A percentile compares a stretch with the other conserved stretches of the same genome.
Conservation (phyloP, 2,113 vertebrate genomes). For the Trachemys scripta region DNA sequence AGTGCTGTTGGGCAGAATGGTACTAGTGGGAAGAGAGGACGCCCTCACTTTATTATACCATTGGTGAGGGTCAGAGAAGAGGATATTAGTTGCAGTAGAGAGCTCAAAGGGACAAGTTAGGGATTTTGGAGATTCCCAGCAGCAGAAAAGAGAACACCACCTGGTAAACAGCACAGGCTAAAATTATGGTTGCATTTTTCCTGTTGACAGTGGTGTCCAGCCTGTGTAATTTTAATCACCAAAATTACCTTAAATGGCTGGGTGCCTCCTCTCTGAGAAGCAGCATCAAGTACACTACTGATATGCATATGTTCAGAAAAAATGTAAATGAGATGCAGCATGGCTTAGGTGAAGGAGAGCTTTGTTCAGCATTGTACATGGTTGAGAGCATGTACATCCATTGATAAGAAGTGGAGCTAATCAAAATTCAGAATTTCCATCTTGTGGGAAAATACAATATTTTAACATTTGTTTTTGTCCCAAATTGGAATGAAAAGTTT, state of each 20-base stretch:
- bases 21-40: not conserved
- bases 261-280: not conserved
- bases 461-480: not conserved
- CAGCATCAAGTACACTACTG: not conserved
- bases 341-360: not conserved
- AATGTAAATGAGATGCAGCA: not conserved
- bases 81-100: conserved; percentile 8
- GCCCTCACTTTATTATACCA: conserved; percentile 3
- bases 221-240: not conserved
- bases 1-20: not conserved
- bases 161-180: not conserved
- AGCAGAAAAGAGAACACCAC: not conserved
- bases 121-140: not conserved
- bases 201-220: not conserved
- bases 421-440: not conserved
- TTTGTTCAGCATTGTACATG: not conserved
- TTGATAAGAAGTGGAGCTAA: not conserved
- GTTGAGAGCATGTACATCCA: not conserved
- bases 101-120: not conserved
- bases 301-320: not conserved
- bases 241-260: not conserved
- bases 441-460: not conserved
- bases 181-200: not conserved
- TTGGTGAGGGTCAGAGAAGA: not conserved
- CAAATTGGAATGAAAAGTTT: not conserved